Evolutionary conservation across 2,888 invertebrate genomes (phyloP).

Genomic region (Psococerastis gibbosa): DNA sequence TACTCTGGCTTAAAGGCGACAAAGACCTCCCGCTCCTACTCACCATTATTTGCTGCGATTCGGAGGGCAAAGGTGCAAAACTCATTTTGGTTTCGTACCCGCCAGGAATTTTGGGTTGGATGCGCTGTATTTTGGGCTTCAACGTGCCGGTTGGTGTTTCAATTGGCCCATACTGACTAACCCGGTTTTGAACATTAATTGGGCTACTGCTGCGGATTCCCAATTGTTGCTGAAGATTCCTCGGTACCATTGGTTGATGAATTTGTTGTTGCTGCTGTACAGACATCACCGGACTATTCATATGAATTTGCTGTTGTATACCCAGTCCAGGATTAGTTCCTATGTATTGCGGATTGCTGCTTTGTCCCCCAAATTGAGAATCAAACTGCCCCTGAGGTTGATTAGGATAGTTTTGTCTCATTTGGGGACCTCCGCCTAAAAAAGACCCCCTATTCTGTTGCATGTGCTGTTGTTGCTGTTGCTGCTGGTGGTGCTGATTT

Average conservation of each 20-base stretch:
- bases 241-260: neutral
- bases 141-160: slow-evolving; percentile 1
- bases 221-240: neutral
- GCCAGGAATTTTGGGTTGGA: slow-evolving; percentile 5
- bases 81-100: neutral
- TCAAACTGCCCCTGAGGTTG: neutral
- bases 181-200: neutral
- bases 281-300: neutral
- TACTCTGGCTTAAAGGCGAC: slow-evolving; percentile 5
- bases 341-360: neutral
- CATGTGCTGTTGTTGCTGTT: neutral
- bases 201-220: neutral
- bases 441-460: neutral
- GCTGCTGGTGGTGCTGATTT: neutral
- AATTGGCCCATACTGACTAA: slow-evolving; percentile 1
- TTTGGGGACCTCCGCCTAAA: slow-evolving; percentile 6
- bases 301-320: neutral
- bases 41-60: neutral
- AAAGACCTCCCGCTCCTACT: neutral
- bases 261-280: neutral
- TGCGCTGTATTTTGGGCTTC: slow-evolving; percentile 5
- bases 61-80: neutral
- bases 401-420: neutral
- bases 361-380: neutral
- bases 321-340: too few species aligned